These are phyloP conservation scores for Tupaia chinensis DNA, from an alignment of 2,113 vertebrate species.

Conservation along the genomic window DNA sequence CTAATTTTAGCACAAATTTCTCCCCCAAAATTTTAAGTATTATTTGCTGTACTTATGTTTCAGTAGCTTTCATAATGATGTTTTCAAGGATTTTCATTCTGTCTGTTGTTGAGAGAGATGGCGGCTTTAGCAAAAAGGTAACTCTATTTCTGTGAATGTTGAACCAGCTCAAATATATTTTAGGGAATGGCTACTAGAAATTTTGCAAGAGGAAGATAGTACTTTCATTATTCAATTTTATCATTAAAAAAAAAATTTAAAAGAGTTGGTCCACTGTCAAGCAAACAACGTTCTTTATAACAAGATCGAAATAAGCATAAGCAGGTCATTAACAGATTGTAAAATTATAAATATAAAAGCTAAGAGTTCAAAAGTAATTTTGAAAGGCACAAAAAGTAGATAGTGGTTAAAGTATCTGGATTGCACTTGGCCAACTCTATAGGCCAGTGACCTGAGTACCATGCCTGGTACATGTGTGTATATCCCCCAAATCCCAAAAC, in stretches of 20 bases:
- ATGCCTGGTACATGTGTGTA: no score
- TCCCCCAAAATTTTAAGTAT: neutral
- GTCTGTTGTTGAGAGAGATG: constrained; percentile 12
- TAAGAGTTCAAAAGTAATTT: neutral
- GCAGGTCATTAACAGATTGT: neutral
- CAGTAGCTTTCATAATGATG: constrained; percentile 20
- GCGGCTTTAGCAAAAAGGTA: constrained; percentile 2
- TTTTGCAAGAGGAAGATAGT: neutral
- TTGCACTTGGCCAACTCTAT: no score
- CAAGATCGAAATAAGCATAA: neutral
- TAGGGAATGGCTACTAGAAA: constrained; percentile 11
- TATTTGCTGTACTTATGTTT: neutral
- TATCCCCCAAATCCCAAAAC: no score
- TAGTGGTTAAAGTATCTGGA: no score
- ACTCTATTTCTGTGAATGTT: neutral
- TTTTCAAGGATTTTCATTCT: constrained; percentile 9
- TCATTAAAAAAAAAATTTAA: neutral
- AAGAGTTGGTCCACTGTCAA: neutral
- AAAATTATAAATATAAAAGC: neutral
- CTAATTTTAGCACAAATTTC: constrained; percentile 51
- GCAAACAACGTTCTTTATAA: neutral
- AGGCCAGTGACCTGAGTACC: no score
- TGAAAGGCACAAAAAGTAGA: neutral
- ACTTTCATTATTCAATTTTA: neutral
- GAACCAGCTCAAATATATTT: neutral